Evolutionary conservation across 1,140 invertebrate species (phyloP), one percentile per base, ranked within the genome.

Genomic region (Neuroterus valhalla): DNA sequence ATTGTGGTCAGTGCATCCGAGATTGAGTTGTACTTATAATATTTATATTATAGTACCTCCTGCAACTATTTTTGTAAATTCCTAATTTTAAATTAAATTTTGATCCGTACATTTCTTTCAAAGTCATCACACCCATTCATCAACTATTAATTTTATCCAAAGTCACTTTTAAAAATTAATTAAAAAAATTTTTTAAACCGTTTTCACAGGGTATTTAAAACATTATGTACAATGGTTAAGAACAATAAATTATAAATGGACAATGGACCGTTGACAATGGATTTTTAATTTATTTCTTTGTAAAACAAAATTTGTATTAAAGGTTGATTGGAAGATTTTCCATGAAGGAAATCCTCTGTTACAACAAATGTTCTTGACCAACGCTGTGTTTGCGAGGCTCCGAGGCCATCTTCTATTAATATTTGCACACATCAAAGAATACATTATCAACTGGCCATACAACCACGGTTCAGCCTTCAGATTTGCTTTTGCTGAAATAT

Each of bases 341-440:
- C 31, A 38, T 8, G 10, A 38, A 38, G 31, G 31, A 38, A 38
- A 38, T 38, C 31, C 31, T 38, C 5, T 38, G 10, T 38, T 5
- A 38, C 5, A 38, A 38, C 31, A 8, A 5, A 38, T 38, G 31
- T 38, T 38, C 31, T 38, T 38, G 31, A 38, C 31, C 31, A 38
- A 38, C 31, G 31, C 10, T 38, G 71, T 69, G 45, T 67, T 55
- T 72, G 66, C 52, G 19, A 45, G 43, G 31, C 74, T 78, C 79
- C 80, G 81, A 83, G 81, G 78, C 75, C 78, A 74, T 74, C 68
- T 81, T 84, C 84, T 84, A 85, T 82, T 82, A 85, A 85, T 85
- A 85, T 84, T 82, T 81, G 72, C 31, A 38, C 10, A 38, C 31
- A 38, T 78, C 74, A 84, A 78, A 71, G 71, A 71, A 76, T 76